Percentiles rank a stretch among this genome's conserved stretches.
These are phyloP conservation scores for Poecilus cupreus DNA, from an alignment of 2,888 invertebrate species.

Conservation along the genomic window DNA sequence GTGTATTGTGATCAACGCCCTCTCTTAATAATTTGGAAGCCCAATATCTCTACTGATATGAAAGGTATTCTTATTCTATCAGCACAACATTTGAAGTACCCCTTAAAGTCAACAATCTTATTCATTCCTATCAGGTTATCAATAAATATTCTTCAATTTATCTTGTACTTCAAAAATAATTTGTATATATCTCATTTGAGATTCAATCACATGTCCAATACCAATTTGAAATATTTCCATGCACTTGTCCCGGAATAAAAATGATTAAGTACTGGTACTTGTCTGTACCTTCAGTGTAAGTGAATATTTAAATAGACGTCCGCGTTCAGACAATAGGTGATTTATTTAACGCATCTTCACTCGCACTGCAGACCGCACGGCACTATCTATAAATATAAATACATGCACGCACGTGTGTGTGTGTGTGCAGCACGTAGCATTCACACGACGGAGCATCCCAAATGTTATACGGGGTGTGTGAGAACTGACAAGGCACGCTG, in stretches of 20 bases:
- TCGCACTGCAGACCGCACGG: slow-evolving; percentile 29
- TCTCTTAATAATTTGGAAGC: too few species aligned
- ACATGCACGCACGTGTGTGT: neutral
- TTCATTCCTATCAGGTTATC: neutral
- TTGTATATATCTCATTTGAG: neutral
- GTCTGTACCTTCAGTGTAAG: slow-evolving; percentile 24
- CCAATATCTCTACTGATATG: too few species aligned
- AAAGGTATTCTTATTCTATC: too few species aligned
- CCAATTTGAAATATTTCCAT: slow-evolving; percentile 32
- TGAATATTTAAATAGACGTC: slow-evolving; percentile 43
- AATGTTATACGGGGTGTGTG: slow-evolving; percentile 30
- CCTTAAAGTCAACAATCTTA: neutral
- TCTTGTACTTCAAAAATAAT: too few species aligned
- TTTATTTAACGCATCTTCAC: slow-evolving; percentile 46
- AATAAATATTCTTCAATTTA: neutral
- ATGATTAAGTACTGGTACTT: slow-evolving; percentile 37
- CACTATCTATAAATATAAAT: neutral
- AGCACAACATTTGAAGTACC: too few species aligned
- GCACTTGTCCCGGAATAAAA: slow-evolving; percentile 25
- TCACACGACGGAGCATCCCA: neutral
- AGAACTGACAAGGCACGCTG: neutral
- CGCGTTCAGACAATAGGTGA: slow-evolving; percentile 49
- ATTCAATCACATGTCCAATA: neutral
- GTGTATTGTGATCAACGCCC: too few species aligned
- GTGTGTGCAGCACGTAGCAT: neutral